Evolutionary conservation across 92 coral and sea anemone species (phyloP), one percentile per base, ranked within the genome.

Genomic region (Paragorgia papillata): DNA sequence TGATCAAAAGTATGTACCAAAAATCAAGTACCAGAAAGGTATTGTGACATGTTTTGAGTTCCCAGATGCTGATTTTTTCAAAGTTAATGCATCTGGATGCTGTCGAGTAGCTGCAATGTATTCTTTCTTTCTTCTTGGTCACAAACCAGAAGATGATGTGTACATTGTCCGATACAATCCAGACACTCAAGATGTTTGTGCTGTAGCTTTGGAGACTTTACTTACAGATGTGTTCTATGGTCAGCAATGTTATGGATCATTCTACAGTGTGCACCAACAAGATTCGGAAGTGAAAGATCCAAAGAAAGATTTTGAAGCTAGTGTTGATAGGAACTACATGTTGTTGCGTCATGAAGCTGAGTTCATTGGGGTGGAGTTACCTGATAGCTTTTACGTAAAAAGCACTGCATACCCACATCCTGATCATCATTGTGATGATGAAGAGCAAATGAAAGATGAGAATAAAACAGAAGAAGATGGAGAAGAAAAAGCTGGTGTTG

Each of bases 31-130:
- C 37, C 78, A 71, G 19, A 53, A 32, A 19, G 78, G 78, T 28
- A 34, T 55, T 4, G 17, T 71, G 18, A 71, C 64, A 9, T 31
- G 50, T 0, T 71, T 71, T 71, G 64, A 48, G 64, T 71, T 71
- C 41, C 48, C 63, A 31, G 63, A 55, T 71, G 78, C 78, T 49
- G 64, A 53, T 15, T 71, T 71, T 22, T 53, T 71, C 25, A 2
- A 32, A 29, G 64, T 30, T 20, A 53, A 71, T 15, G 39, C 8
- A n/a, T 13, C 0, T 28, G 62, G 20, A 30, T 71, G 78, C 53
- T 71, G 78, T 71, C 78, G 78, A 14, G 78, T 71, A 2, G 78
- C 50, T 15, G 78, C 78, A 32, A 53, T 71, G 63, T 71, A 71
- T 33, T 53, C 78, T 2, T 71, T 71, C 48, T 51, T 71, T 35